Percentiles rank a stretch among this genome's conserved stretches.
Conservation (phyloP, 2,113 vertebrate genomes). For the Saimiri boliviensis region DNA sequence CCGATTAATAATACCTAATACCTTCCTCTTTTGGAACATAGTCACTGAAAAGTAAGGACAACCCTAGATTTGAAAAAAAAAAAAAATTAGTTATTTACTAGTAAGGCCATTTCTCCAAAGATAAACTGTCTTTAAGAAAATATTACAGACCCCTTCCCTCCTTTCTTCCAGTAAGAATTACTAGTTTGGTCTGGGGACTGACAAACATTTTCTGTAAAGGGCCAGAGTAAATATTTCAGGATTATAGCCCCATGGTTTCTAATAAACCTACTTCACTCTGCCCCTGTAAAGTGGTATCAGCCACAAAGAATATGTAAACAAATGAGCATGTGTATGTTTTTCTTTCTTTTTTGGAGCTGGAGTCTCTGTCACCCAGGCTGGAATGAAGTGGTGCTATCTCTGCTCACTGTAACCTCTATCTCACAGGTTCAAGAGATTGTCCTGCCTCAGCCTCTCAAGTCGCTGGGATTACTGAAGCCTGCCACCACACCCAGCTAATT, state of each 20-base stretch:
- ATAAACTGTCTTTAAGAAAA: not conserved
- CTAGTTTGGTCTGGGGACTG: not conserved
- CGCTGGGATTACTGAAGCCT: too few species aligned
- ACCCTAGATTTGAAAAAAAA: not conserved
- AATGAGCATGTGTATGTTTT: not conserved
- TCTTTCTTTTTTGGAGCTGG: too few species aligned
- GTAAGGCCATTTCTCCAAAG: conserved; percentile 32
- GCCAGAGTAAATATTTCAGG: conserved; percentile 13
- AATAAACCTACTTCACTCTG: not conserved
- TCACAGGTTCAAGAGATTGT: too few species aligned
- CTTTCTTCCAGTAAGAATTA: conserved; percentile 16
- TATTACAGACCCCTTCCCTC: not conserved
- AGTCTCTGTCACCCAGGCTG: too few species aligned
- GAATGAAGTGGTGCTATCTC: too few species aligned
- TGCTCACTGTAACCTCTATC: too few species aligned
- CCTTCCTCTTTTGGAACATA: not conserved
- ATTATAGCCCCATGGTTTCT: not conserved
- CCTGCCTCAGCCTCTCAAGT: too few species aligned
- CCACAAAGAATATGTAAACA: not conserved
- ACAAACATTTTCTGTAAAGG: not conserved
- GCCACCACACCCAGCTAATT: too few species aligned
- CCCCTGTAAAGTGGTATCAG: conserved; percentile 18
- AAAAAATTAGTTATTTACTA: conserved; percentile 31
- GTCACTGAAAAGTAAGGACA: conserved; percentile 44
- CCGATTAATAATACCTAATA: conserved; percentile 41